Evolutionary conservation across 2,888 invertebrate genomes (phyloP), one percentile per base, ranked within the genome.

Genomic region (Bellardia pandia): DNA sequence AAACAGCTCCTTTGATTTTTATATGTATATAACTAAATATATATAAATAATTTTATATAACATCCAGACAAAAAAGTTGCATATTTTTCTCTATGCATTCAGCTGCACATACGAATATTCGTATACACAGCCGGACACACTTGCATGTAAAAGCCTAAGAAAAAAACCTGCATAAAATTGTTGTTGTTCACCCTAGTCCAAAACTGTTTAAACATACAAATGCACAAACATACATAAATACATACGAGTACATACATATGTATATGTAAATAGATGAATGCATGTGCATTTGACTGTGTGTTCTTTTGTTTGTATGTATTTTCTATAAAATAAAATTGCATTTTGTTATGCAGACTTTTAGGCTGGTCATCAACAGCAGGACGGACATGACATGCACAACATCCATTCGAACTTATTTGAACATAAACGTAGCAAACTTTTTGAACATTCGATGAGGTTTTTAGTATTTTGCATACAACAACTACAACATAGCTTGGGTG

Each of bases 31-130:
- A 33, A 42, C 40, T 80, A 80, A 42, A 64, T 77, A 71, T n/a
- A 75, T 82, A 48, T 62, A 69, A 60, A 79, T 83, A 53, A 60
- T 68, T 66, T 78, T 81, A 68, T 81, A 77, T 85, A 64, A 85
- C 81, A 82, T 82, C 60, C 87, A 85, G 85, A 87, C 87, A 85
- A 87, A 84, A 87, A 84, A 87, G 85, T 71, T 87, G 85, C 85
- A 87, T 87, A 85, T 76, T 85, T 69, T 85, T 79, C 79, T 80
- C 62, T 81, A 84, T 85, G 85, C 87, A 85, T 64, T 78, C 78
- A 58, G 30, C 51, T 85, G 81, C 81, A 87, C 81, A 78, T 45
- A 40, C 62, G 16, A 62, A 13, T 48, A 23, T 1, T 23, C 23
- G 56, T 56, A 64, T 30, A 30, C 33, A 72, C 74, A 45, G 4